Evolutionary conservation across 1,140 invertebrate species (phyloP).

Genomic region (Chironomus tepperi): DNA sequence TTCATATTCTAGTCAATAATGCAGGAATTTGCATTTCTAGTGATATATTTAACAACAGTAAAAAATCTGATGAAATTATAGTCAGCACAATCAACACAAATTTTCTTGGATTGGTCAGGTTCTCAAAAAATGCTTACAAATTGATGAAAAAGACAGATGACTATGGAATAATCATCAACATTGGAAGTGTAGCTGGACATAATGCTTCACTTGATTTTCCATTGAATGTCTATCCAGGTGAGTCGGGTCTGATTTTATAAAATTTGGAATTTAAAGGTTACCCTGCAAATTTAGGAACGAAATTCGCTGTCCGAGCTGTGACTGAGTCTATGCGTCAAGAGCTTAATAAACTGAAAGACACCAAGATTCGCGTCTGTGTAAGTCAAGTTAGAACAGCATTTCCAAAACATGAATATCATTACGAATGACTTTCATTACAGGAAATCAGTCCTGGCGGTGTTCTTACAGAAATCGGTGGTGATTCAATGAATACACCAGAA

Average conservation of each 20-base stretch:
- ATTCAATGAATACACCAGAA: neutral
- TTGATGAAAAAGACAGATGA: slow-evolving; percentile 47
- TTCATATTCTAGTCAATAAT: too few relatives aligned
- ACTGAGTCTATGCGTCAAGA: slow-evolving; percentile 52
- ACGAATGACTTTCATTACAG: neutral
- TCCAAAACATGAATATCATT: too few relatives aligned
- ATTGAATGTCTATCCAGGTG: too few relatives aligned
- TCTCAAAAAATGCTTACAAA: slow-evolving; percentile 44
- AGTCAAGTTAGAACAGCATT: neutral
- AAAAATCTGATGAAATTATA: neutral
- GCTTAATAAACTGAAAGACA: slow-evolving; percentile 42
- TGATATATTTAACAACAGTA: too few relatives aligned
- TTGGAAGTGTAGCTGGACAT: slow-evolving; percentile 43
- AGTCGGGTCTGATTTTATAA: too few relatives aligned
- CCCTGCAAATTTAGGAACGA: slow-evolving; percentile 51
- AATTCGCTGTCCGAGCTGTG: slow-evolving; percentile 50
- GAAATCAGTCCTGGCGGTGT: neutral
- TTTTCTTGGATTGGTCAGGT: slow-evolving; percentile 45
- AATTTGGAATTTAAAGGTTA: too few relatives aligned
- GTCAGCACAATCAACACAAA: slow-evolving; percentile 36
- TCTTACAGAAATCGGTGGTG: neutral
- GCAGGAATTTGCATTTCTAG: neutral
- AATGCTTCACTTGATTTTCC: too few relatives aligned
- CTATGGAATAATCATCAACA: slow-evolving; percentile 54
- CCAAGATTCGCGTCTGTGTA: slow-evolving; percentile 47